These are phyloP conservation scores for Stichodactyla mertensii DNA, from an alignment of 64 coral and sea anemone genomes.

Conservation along the genomic window DNA sequence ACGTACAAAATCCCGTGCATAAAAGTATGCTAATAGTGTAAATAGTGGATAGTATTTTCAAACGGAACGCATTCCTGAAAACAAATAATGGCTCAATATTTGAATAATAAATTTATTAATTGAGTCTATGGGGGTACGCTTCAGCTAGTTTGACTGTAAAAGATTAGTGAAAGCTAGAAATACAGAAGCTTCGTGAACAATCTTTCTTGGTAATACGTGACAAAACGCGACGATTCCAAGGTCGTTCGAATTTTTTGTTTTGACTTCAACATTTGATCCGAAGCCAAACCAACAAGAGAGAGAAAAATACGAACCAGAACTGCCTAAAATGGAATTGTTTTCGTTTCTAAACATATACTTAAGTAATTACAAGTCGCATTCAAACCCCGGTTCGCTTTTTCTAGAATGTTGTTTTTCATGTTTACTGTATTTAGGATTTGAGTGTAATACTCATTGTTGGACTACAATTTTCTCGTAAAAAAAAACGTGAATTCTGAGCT, in stretches of 20 bases:
- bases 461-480: not conserved
- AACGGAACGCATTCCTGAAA: no score
- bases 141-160: no score
- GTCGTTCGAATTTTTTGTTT: no score
- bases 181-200: not conserved
- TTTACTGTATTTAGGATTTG: not conserved
- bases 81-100: no score
- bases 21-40: no score
- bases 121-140: no score
- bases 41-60: no score
- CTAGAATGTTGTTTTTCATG: not conserved
- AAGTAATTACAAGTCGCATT: not conserved
- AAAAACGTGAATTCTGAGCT: not conserved
- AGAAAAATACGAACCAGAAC: not conserved
- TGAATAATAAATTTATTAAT: no score
- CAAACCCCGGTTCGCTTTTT: not conserved
- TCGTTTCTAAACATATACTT: not conserved
- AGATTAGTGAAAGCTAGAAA: not conserved
- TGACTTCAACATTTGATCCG: not conserved
- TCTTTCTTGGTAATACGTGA: not conserved
- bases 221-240: no score
- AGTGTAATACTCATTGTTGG: not conserved
- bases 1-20: no score
- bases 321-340: slow-evolving; percentile 12
- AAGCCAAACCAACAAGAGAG: not conserved